phyloP scores from a whole-genome alignment of 2,113 vertebrate species.

The Panthera uncia region DNA sequence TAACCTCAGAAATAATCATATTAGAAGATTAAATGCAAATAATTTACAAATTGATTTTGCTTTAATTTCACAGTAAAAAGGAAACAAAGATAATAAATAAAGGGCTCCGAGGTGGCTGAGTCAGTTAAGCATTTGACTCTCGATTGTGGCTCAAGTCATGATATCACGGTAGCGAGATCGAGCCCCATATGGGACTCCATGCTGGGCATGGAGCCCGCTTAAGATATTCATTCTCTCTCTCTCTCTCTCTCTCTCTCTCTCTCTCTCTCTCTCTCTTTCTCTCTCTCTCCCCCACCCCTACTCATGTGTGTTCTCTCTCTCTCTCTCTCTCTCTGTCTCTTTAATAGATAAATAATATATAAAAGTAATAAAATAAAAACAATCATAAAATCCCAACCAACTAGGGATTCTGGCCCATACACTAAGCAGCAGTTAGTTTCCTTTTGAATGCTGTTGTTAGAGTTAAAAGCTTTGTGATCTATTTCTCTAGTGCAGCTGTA shows the following conservation, averaged over 20 bases:
- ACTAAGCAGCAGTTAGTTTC: neutral
- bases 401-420: neutral
- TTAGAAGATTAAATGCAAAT: neutral
- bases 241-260: too few species aligned
- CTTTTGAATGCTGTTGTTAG: neutral
- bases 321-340: too few species aligned
- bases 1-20: neutral
- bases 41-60: neutral
- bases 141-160: too few species aligned
- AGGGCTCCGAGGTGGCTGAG: too few species aligned
- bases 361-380: slow-evolving; percentile 8
- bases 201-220: too few species aligned
- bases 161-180: too few species aligned
- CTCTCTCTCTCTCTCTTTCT: too few species aligned
- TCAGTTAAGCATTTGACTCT: too few species aligned
- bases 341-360: neutral
- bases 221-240: too few species aligned
- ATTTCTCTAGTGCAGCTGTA: neutral
- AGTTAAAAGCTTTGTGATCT: neutral
- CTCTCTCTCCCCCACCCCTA: too few species aligned
- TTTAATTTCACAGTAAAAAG: slow-evolving; percentile 10
- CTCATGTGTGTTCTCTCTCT: too few species aligned
- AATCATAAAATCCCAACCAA: neutral
- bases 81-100: neutral
- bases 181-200: too few species aligned